A percentile compares a stretch with the other conserved stretches of the same genome.
Evolutionary conservation across 2,113 vertebrate species (phyloP).

Genomic region (Accipiter virgatus): DNA sequence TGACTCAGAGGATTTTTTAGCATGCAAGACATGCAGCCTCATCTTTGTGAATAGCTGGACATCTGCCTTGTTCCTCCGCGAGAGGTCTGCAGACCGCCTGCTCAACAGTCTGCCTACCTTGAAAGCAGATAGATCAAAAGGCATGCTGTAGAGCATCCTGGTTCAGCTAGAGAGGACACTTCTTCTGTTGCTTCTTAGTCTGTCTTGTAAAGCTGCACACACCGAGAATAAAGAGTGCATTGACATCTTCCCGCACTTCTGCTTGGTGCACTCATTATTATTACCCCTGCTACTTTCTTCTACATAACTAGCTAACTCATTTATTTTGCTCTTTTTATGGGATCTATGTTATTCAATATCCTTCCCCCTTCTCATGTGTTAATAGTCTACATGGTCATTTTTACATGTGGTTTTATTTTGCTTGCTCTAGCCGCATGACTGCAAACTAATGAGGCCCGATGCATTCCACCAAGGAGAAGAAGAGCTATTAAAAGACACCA

Average conservation of each 20-base stretch:
- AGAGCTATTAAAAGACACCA: not conserved
- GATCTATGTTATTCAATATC: not conserved
- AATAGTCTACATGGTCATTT: not conserved
- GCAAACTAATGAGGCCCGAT: not conserved
- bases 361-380: not conserved
- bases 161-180: not conserved
- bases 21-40: not conserved
- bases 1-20: not conserved
- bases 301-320: not conserved
- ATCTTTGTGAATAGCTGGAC: not conserved
- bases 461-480: not conserved
- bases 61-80: not conserved
- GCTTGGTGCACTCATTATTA: accelerated
- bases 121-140: not conserved
- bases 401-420: not conserved
- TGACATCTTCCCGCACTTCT: not conserved
- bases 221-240: not conserved
- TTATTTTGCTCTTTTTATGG: not conserved
- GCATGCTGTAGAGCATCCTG: not conserved
- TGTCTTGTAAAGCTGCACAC: not conserved
- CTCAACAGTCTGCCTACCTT: not conserved
- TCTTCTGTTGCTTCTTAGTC: not conserved
- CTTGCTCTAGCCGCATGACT: not conserved
- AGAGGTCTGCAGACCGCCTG: not conserved
- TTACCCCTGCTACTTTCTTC: not conserved